Evolutionary conservation across 2,888 invertebrate species (phyloP), one percentile per base, ranked within the genome.

Genomic region (Heliothis peltigera): DNA sequence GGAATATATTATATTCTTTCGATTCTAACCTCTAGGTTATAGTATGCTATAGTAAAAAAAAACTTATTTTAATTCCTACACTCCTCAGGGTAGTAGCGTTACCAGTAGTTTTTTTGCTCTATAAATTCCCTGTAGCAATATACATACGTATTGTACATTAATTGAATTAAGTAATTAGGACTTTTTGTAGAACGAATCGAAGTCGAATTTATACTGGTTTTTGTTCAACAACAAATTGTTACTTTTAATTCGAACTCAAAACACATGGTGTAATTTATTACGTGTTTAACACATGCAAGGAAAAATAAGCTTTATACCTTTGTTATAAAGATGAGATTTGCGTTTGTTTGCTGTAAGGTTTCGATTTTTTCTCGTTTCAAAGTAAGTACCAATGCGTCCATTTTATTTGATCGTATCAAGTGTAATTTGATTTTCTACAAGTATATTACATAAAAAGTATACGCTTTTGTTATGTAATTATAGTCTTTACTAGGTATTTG

Each of bases 141-240:
- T n/a, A 63, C 58, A 48, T 54, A 58, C 56, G 44, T 64, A 65
- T 52, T 64, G 49, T 42, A 35, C 32, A 67, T 65, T 76, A 72
- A 80, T 77, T 75, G 48, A 81, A 81, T 79, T 81, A 81, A 74
- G 74, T 79, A 79, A 80, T 79, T 72, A 76, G 19, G 61, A 43
- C 32, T 81, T 79, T 81, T 80, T 81, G 66, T 56, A 32, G 17
- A 43, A 32, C 58, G 18, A 43, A 70, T 49, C 19, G 42, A 67
- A 51, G 62, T 12, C 32, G 42, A 64, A 57, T 55, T 65, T 10
- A 47, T 47, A 19, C n/a, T 43, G 32, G 63, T 64, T 73, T 74
- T 81, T 79, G 42, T 63, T 46, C 54, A 19, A 44, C 43, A 48
- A 42, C 43, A 51, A 67, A 70, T 55, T 35, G 35, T 35, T 64